Percentiles rank a stretch among this genome's conserved stretches.
Conservation (phyloP, 2,888 invertebrate species). For the Keiferia lycopersicella region DNA sequence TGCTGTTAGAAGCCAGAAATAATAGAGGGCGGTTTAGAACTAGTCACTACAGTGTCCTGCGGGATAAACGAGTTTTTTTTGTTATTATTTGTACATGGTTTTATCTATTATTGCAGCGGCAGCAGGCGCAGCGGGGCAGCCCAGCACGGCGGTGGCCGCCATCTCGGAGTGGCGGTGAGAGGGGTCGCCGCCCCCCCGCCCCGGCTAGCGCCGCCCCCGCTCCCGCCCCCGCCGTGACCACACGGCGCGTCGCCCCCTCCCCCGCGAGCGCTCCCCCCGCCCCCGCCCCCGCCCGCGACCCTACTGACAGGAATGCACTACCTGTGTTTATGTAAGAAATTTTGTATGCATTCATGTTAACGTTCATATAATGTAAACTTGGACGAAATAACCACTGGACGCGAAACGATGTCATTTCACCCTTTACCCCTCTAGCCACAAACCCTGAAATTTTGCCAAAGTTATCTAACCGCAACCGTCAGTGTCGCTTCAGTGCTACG, state of each 20-base stretch:
- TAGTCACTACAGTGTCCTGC: too few relatives aligned
- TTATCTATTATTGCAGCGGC: conserved; percentile 38
- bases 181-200: conserved; percentile 49
- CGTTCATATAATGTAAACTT: conserved; percentile 53
- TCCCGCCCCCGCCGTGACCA: conserved; percentile 27
- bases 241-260: conserved; percentile 32
- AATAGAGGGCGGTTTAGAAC: too few relatives aligned
- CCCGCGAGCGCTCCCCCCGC: conserved; percentile 30
- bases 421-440: too few relatives aligned
- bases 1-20: too few relatives aligned
- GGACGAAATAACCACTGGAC: too few relatives aligned
- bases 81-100: background rate
- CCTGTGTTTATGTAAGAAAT: conserved; percentile 39
- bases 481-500: too few relatives aligned
- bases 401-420: too few relatives aligned
- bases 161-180: conserved; percentile 83
- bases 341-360: conserved; percentile 71
- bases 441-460: too few relatives aligned
- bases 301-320: conserved; percentile 34
- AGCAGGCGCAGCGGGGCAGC: conserved; percentile 75
- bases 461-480: too few relatives aligned
- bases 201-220: conserved; percentile 32
- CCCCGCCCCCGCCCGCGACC: background rate
- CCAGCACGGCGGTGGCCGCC: conserved; percentile 81
- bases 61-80: too few relatives aligned